Conservation (phyloP, 2,888 invertebrate genomes). For the Galeruca laticollis region DNA sequence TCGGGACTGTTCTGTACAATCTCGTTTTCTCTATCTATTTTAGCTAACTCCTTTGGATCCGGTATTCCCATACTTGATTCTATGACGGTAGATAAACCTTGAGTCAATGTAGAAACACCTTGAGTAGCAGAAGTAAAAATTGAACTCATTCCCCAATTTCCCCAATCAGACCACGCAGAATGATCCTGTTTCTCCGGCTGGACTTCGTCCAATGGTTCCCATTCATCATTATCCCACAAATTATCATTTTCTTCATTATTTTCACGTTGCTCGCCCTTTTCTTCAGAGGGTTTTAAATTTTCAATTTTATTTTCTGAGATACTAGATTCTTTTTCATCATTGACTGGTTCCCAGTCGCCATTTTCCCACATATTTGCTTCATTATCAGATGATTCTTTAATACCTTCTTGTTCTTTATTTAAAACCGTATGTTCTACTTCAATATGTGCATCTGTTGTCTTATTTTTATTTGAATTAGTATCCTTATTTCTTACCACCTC, state of each 20-base stretch:
- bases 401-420: neutral
- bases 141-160: conserved; percentile 81
- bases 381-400: conserved; percentile 15
- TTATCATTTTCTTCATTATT: conserved; percentile 55
- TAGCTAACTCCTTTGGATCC: conserved; percentile 82
- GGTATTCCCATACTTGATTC: conserved; percentile 88
- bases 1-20: neutral
- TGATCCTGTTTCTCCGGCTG: conserved; percentile 4
- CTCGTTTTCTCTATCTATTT: conserved; percentile 62
- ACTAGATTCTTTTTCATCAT: conserved; percentile 16
- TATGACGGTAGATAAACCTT: conserved; percentile 81
- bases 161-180: conserved; percentile 69
- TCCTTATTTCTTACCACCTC: neutral
- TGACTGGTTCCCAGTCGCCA: conserved; percentile 62
- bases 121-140: conserved; percentile 81
- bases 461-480: neutral
- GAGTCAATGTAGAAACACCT: conserved; percentile 82
- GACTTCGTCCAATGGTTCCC: conserved; percentile 69
- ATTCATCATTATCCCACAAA: conserved; percentile 66
- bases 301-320: neutral
- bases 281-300: neutral
- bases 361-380: conserved; percentile 65
- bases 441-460: neutral
- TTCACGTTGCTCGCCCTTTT: neutral
- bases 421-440: neutral